A percentile compares a stretch with the other conserved stretches of the same genome.
Evolutionary conservation across 1,140 invertebrate genomes (phyloP).

Genomic region (Maniola jurtina): DNA sequence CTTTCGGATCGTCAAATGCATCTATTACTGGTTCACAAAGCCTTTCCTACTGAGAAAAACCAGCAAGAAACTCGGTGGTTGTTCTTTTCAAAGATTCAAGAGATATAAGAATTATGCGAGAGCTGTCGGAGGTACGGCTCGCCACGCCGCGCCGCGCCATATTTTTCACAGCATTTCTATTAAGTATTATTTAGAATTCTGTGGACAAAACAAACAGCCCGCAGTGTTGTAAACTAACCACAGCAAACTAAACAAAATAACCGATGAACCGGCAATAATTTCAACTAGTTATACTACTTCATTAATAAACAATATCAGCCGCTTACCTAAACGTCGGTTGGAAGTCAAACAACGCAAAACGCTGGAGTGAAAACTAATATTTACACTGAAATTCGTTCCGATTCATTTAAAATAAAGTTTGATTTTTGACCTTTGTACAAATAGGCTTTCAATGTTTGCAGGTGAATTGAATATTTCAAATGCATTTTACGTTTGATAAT

Average conservation of each 20-base stretch:
- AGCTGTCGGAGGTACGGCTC: too few species aligned
- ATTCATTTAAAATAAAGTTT: constrained; percentile 17
- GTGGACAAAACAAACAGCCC: constrained; percentile 46
- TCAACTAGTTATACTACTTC: constrained; percentile 37
- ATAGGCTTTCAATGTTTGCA: background rate
- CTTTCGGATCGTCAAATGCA: too few species aligned
- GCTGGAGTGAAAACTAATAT: constrained; percentile 15
- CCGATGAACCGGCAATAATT: constrained; percentile 58
- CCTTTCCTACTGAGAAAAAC: too few species aligned
- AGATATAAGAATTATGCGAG: too few species aligned
- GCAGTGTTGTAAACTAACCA: constrained; percentile 55
- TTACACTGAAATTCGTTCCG: constrained; percentile 13
- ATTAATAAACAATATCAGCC: constrained; percentile 35
- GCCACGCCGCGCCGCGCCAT: too few species aligned
- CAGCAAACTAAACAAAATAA: constrained; percentile 64
- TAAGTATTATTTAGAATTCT: too few species aligned
- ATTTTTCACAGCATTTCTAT: too few species aligned
- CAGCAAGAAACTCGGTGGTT: too few species aligned
- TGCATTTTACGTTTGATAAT: too few species aligned
- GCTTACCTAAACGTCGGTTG: constrained; percentile 16
- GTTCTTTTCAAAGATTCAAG: too few species aligned
- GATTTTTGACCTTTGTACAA: constrained; percentile 9
- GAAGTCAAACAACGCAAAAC: constrained; percentile 18
- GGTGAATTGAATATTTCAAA: background rate
- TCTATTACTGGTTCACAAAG: too few species aligned